These are phyloP conservation scores for Oncorhynchus clarkii DNA, from an alignment of 2,113 vertebrate species.

Conservation along the genomic window DNA sequence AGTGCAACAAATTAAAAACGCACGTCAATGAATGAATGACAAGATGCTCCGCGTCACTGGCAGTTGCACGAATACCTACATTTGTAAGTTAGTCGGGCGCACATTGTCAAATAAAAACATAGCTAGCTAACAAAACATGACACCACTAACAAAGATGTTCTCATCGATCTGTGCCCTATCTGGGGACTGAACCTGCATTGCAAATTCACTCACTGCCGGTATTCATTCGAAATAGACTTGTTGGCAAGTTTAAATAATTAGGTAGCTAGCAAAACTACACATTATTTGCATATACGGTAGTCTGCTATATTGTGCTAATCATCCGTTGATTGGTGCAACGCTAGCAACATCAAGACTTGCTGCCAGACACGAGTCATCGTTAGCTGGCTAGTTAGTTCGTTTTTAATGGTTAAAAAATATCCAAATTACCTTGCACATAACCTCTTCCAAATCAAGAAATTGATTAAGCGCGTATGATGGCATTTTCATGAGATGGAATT, in stretches of 20 bases:
- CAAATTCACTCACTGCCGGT: neutral
- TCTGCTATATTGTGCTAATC: too few species aligned
- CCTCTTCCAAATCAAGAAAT: constrained; percentile 67
- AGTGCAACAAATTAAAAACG: too few species aligned
- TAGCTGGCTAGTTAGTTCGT: neutral
- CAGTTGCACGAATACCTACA: too few species aligned
- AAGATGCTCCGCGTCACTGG: too few species aligned
- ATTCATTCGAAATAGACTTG: neutral
- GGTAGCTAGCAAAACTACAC: neutral
- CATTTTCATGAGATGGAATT: constrained; percentile 40
- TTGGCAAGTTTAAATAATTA: neutral
- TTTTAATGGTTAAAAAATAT: neutral
- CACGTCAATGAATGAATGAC: too few species aligned
- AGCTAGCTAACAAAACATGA: too few species aligned
- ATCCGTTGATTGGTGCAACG: neutral
- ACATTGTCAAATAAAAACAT: too few species aligned
- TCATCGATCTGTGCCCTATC: neutral
- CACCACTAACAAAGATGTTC: too few species aligned
- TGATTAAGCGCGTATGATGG: constrained; percentile 68
- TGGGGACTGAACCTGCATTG: neutral
- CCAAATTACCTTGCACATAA: constrained; percentile 71
- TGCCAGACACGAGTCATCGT: constrained; percentile 1
- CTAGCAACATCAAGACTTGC: neutral
- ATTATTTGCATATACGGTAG: neutral
- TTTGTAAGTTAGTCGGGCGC: too few species aligned